These are phyloP conservation scores for Napeogenes inachia DNA, from an alignment of 2,888 invertebrate genomes.

Conservation along the genomic window DNA sequence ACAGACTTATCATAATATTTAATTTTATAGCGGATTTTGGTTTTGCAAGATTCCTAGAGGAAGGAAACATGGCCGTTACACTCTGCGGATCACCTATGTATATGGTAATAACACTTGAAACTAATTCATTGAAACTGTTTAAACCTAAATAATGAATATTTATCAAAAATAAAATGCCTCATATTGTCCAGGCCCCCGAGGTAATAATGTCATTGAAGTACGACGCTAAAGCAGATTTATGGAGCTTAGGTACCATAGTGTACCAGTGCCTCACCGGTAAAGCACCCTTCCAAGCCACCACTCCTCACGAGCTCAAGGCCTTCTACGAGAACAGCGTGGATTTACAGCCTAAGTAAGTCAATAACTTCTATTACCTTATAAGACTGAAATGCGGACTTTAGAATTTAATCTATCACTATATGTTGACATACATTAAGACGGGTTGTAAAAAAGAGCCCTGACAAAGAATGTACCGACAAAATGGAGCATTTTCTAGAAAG, in stretches of 20 bases:
- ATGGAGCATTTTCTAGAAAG: no score
- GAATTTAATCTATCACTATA: background rate
- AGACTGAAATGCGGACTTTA: no score
- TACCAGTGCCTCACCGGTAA: constrained; percentile 99
- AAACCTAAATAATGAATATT: no score
- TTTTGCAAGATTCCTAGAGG: constrained; percentile 98
- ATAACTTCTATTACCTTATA: background rate
- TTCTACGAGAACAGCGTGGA: constrained; percentile 97
- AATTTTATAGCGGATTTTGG: constrained; percentile 94
- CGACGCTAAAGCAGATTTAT: constrained; percentile 99
- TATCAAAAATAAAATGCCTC: no score
- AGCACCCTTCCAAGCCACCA: constrained; percentile 98
- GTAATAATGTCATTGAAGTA: constrained; percentile 99
- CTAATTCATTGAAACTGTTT: background rate
- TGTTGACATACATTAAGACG: background rate
- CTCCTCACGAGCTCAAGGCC: constrained; percentile 96
- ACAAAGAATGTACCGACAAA: no score
- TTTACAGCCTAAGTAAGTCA: constrained; percentile 89
- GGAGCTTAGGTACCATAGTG: constrained; percentile 99
- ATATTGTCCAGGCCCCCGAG: constrained; percentile 88
- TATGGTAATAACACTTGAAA: constrained; percentile 83
- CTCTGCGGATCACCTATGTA: constrained; percentile 99
- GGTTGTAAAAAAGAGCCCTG: no score
- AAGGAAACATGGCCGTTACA: constrained; percentile 99
- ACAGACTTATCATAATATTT: constrained; percentile 18